Percentiles rank a stretch among this genome's conserved stretches.
These are phyloP conservation scores for Percopsis transmontana DNA, from an alignment of 2,113 vertebrate species.

Conservation along the genomic window DNA sequence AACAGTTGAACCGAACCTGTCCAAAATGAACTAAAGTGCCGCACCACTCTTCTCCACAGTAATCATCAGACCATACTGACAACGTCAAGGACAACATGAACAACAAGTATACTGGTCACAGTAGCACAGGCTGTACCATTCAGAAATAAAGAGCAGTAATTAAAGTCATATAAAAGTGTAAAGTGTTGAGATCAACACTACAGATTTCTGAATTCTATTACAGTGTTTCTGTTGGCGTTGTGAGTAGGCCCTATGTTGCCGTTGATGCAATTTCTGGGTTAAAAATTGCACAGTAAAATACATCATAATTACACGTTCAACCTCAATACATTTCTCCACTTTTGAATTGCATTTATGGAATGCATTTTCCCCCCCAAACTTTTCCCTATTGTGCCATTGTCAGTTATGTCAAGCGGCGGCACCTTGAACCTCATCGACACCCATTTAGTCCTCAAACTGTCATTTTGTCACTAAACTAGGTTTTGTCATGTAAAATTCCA, in stretches of 20 bases:
- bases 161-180: background rate
- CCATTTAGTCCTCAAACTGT: conserved; percentile 52
- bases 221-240: background rate
- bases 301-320: conserved; percentile 24
- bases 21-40: conserved; percentile 44
- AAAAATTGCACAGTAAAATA: conserved; percentile 20
- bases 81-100: conserved; percentile 25
- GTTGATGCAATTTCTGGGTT: background rate
- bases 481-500: conserved; percentile 36
- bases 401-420: conserved; percentile 42
- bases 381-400: conserved; percentile 1
- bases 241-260: background rate
- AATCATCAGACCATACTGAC: conserved; percentile 20
- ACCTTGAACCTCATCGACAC: conserved; percentile 34
- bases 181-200: background rate
- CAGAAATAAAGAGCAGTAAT: background rate
- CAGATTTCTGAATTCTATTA: conserved; percentile 7
- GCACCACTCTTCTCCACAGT: background rate
- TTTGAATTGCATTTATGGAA: conserved; percentile 32
- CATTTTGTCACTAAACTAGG: conserved; percentile 53
- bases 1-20: conserved; percentile 56
- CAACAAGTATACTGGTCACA: conserved; percentile 12
- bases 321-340: conserved; percentile 12
- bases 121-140: conserved; percentile 18
- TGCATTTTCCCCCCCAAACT: background rate